Conservation (phyloP, 2,888 invertebrate genomes). For the Drosophila prolongata region DNA sequence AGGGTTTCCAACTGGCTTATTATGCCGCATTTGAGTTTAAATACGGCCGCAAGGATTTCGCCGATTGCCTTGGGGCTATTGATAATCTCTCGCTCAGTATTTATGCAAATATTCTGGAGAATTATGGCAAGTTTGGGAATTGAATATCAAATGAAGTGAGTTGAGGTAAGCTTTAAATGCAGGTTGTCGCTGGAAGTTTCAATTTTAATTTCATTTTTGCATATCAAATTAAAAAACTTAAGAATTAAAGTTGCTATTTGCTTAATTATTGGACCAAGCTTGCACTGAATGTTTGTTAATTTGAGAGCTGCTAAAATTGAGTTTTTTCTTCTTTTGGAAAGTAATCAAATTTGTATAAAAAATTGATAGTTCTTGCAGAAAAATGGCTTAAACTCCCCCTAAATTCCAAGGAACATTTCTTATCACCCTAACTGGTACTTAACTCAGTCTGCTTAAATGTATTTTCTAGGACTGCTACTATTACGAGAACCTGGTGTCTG, state of each 20-base stretch:
- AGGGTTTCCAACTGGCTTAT: slow-evolving; percentile 48
- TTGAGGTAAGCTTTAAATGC: neutral
- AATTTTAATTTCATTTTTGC: neutral
- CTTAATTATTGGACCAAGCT: too few relatives aligned
- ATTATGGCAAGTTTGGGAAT: slow-evolving; percentile 29
- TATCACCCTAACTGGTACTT: too few relatives aligned
- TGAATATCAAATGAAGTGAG: slow-evolving; percentile 13
- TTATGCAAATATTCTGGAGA: slow-evolving; percentile 27
- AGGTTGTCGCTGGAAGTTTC: neutral
- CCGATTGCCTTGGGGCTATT: slow-evolving; percentile 48
- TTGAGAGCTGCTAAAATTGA: too few relatives aligned
- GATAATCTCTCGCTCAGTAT: slow-evolving; percentile 37
- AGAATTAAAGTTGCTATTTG: neutral
- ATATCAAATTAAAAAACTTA: neutral
- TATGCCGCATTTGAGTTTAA: slow-evolving; percentile 60
- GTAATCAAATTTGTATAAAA: too few relatives aligned
- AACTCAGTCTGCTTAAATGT: neutral
- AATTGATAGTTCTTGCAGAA: too few relatives aligned
- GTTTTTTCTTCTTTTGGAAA: too few relatives aligned
- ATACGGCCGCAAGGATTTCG: slow-evolving; percentile 50
- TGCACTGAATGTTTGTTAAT: too few relatives aligned
- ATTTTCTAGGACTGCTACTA: neutral
- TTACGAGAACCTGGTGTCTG: neutral
- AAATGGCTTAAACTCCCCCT: too few relatives aligned
- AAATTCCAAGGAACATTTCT: too few relatives aligned